These are phyloP conservation scores for cattle (Bos taurus) DNA, from an alignment of 2,113 vertebrate genomes.

Conservation along the genomic window DNA sequence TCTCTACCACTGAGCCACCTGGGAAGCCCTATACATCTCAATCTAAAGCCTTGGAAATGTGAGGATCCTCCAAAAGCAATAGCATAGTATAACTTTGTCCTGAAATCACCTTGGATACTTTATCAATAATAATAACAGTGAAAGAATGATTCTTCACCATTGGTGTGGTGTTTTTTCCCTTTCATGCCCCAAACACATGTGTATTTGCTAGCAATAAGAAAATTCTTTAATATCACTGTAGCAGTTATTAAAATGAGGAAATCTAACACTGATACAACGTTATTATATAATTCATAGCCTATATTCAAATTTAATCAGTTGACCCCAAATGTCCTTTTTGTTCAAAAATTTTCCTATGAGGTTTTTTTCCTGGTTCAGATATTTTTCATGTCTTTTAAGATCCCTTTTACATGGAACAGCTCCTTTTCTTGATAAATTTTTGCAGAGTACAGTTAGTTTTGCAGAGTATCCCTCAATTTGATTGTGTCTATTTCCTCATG, in stretches of 20 bases:
- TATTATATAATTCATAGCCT: neutral
- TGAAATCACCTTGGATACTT: neutral
- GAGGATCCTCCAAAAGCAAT: neutral
- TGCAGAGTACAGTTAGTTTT: neutral
- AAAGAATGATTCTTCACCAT: neutral
- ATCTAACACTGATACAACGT: neutral
- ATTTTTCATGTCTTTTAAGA: neutral
- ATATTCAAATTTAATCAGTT: conserved; percentile 7
- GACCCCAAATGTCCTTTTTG: neutral
- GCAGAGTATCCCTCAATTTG: neutral
- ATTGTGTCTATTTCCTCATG: neutral
- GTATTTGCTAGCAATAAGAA: neutral
- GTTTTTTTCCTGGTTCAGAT: neutral
- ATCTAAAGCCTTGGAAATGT: neutral
- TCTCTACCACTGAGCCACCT: neutral
- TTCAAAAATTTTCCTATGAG: neutral
- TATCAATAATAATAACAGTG: neutral
- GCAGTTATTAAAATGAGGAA: neutral
- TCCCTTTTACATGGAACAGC: neutral
- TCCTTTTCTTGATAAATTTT: neutral
- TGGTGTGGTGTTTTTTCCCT: neutral
- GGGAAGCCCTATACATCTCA: neutral
- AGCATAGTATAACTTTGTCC: neutral
- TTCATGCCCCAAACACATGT: neutral
- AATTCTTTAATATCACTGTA: neutral